Evolutionary conservation across 2,797 vertebrate species (phyloP), one percentile per base, ranked within the genome.

Genomic region (Helarctos malayanus): DNA sequence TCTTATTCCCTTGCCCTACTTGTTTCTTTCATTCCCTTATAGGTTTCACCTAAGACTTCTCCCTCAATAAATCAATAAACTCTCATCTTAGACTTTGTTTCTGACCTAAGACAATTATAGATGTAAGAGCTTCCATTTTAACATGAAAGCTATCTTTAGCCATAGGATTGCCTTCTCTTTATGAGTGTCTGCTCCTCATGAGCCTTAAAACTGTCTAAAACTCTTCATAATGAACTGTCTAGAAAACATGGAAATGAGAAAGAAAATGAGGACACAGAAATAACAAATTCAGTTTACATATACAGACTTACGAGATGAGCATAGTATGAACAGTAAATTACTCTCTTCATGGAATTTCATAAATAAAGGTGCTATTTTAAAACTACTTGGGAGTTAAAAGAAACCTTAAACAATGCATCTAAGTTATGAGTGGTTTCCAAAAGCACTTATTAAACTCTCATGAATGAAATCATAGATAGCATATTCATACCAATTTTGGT

Each of bases 211-310:
- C n/a, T 23, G 19, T 68, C 83, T 89, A 65, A 94, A 96, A 95
- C 32, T 25, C 29, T 94, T 89, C 41, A 35, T 85, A 90, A 95
- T 91, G 47, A 84, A 54, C 85, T 35, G 84, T 96, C 93, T 95
- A 78, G 88, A 96, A 89, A 89, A 96, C 92, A 94, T 89, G 93
- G 56, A 97, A 97, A 97, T 95, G 81, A 96, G 89, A 93, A 90
- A 87, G 78, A 83, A 98, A 96, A 88, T 91, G 83, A 98, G 76
- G 86, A 73, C 27, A 59, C n/a, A 57, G 90, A 89, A 97, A 78
- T 97, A 96, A 94, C n/a, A 54, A 95, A 95, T 89, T 95, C 87
- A 32, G 38, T 92, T 94, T 89, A 71, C 73, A 87, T 61, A 84
- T 81, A 83, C 87, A 86, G 90, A 94, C 47, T 87, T 97, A 94